Base-by-base conservation (phyloP, 2,888 invertebrate species). In the Stegophylla sp. region DNA sequence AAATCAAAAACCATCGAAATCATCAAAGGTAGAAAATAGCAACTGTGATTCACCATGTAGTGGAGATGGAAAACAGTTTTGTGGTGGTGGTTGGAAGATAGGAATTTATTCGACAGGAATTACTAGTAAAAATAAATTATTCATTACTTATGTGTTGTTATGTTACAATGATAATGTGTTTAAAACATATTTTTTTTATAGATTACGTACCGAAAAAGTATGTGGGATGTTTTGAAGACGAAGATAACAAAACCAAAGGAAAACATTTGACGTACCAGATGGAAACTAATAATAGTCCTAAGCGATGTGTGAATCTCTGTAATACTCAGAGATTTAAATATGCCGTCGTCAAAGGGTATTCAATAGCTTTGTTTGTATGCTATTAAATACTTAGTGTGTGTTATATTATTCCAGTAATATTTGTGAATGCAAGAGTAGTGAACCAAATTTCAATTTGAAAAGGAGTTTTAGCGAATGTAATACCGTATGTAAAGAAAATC, bases 41-140 rank as follows among this genome's bases (percentile, higher is more conserved):
- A 82, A 84, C 59, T 84, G 84, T 59, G 72, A 82, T 45, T 59
- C 76, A 17, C 51, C 73, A 4, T 85, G 85, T 51, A 82, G 82
- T 26, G 84, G 83, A 9, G 84, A 84, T 53, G 56, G 59, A 4
- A 76, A 66, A 3, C 75, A 83, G 51, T 82, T 72, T 23, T 85
- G 85, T 61, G 85, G 85, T 3, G 84, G 85, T 17, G 82, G 82
- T 10, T 84, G 84, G 84, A 82, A 84, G 10, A 79, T 84, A 15
- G 82, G 83, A 41, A 79, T 84, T 13, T 84, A 84, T 81, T 82
- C 82, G 17, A 84, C 84, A 61, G 84, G 83, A 53, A 63, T 83
- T 28, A 77, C 83, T 41, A 72, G 83, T 83, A 51, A 73, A 20
- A 69, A 20, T 34, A 1, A 5, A 26, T 53, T 59, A 15, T 67